A percentile compares a stretch with the other conserved stretches of the same genome.
Evolutionary conservation across 2,888 invertebrate species (phyloP).

Genomic region (Opisthograptis luteolata): DNA sequence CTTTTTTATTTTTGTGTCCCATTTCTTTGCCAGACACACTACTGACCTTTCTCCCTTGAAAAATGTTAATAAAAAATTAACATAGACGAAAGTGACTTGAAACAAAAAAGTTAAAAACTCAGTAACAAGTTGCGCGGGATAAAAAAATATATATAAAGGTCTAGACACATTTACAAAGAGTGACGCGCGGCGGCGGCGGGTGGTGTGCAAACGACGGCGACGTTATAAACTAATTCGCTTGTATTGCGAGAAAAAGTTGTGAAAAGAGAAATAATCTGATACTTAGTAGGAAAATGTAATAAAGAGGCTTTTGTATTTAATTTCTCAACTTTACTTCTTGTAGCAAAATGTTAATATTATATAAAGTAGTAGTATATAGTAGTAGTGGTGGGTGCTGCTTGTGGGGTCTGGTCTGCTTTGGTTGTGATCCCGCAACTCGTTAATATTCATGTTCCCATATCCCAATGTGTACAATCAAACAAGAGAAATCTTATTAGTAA

Average conservation of each 20-base stretch:
- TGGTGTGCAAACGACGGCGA: not conserved
- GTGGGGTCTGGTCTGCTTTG: no score
- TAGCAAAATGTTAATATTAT: no score
- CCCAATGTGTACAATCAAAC: no score
- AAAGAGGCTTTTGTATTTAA: no score
- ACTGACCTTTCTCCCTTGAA: not conserved
- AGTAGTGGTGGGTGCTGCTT: no score
- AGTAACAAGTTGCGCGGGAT: slow-evolving; percentile 10
- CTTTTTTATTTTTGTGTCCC: not conserved
- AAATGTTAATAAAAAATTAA: slow-evolving; percentile 12
- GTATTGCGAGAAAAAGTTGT: not conserved
- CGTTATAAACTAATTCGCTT: slow-evolving; percentile 11
- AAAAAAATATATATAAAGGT: slow-evolving; percentile 17
- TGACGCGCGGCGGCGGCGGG: slow-evolving; percentile 7
- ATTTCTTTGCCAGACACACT: not conserved
- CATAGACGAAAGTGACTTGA: slow-evolving; percentile 17
- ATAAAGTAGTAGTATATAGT: no score
- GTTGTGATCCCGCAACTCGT: no score
- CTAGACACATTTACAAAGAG: slow-evolving; percentile 10
- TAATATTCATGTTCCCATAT: no score
- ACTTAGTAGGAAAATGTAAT: no score
- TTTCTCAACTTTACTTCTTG: no score
- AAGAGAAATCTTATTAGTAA: no score
- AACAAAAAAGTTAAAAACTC: slow-evolving; percentile 8
- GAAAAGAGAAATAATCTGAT: no score